phyloP scores from a whole-genome alignment of 2,888 invertebrate genomes.

The Peribatodes rhomboidaria region DNA sequence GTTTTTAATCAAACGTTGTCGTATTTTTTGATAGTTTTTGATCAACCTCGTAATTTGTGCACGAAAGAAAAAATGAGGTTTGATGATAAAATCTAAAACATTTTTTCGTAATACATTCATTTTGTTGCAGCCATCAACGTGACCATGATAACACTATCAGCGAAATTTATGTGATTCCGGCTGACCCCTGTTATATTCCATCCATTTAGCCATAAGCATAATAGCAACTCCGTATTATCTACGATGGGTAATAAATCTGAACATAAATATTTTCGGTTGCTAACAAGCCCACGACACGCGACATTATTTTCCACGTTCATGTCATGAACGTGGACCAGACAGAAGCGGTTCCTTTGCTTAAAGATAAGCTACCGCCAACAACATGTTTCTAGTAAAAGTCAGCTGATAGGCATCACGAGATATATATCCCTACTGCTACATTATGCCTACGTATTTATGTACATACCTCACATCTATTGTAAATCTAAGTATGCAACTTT shows the following conservation, averaged over 20 bases:
- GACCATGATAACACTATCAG: slow-evolving; percentile 4
- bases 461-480: too few species aligned
- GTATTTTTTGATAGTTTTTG: background rate
- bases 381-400: slow-evolving; percentile 20
- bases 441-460: too few species aligned
- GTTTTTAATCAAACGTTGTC: background rate
- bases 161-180: slow-evolving; percentile 7
- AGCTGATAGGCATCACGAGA: background rate
- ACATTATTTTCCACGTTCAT: background rate
- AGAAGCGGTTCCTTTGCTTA: slow-evolving; percentile 19
- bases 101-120: background rate
- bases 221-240: background rate
- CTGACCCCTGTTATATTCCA: slow-evolving; percentile 11
- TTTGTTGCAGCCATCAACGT: background rate
- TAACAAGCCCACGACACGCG: background rate
- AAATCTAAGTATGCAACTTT: too few species aligned
- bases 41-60: background rate
- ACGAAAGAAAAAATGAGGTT: too few species aligned
- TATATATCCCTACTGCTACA: too few species aligned
- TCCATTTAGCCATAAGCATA: too few species aligned
- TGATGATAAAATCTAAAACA: too few species aligned
- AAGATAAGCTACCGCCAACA: slow-evolving; percentile 22
- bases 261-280: background rate
- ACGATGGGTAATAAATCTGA: background rate
- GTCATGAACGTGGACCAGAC: slow-evolving; percentile 14